Evolutionary conservation across 37 sponge, comb jelly and placozoan genomes (phyloP), one percentile per base, ranked within the genome.

Genomic region (Beroe ovata): DNA sequence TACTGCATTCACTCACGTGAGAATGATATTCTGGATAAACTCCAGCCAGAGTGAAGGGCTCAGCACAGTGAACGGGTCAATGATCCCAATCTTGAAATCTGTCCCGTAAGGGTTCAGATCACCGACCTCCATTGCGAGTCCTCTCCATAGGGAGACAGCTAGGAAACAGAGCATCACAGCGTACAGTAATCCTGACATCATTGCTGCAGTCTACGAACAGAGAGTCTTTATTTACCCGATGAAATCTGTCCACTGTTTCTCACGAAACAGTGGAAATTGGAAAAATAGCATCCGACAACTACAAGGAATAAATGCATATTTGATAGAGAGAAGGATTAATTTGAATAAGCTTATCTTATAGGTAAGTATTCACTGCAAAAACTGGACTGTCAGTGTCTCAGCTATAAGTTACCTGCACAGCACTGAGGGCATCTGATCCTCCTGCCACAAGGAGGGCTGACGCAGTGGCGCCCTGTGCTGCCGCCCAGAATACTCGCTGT

Each of bases 401-500:
- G n/a, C n/a, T n/a, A n/a, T n/a, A n/a, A n/a, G n/a, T 16, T 28
- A 77, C 84, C 84, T 77, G 84, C 16, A 77, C 47, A 21, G 84
- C 84, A 40, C n/a, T 36, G n/a, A 77, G 84, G 1, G 84, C 84
- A 30, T 77, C 84, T n/a, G 25, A 21, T 20, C 84, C 84, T 4
- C 84, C 84, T 41, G 84, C 84, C 2, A 39, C n/a, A 14, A 77
- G 54, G 1, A 77, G 54, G 19, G 84, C 84, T 21, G 84, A 32
- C 20, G 84, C 84, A n/a, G 84, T 23, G 11, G 84, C 84, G 4
- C 84, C 84, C 58, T 77, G 36, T 14, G 25, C 47, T 21, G 32
- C n/a, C 22, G 84, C 84, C 84, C 84, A 77, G 84, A 77, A 77
- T 4, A 77, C 58, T 3, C 84, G 3, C 32, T 77, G 84, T 77